These are phyloP conservation scores for Masnerella sp. DNA, from an alignment of 2,888 invertebrate species.

Conservation along the genomic window DNA sequence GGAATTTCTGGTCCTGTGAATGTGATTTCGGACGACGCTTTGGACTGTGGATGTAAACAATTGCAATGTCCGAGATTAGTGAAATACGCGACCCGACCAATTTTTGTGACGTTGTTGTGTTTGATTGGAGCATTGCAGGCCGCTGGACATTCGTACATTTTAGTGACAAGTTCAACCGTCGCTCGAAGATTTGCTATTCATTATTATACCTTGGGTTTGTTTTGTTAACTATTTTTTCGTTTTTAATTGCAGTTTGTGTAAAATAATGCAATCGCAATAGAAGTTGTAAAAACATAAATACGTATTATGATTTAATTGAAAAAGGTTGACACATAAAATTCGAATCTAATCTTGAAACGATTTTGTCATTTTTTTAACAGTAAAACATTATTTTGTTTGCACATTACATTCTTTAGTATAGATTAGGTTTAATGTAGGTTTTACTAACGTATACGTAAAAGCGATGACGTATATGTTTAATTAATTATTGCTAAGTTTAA, in stretches of 20 bases:
- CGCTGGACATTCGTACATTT: constrained; percentile 70
- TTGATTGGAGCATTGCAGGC: constrained; percentile 72
- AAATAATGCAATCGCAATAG: background rate
- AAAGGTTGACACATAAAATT: too few species aligned
- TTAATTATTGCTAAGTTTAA: too few species aligned
- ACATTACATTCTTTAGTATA: background rate
- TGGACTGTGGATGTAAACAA: constrained; percentile 74
- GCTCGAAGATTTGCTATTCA: constrained; percentile 72
- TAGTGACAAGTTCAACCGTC: constrained; percentile 69
- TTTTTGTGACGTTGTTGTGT: constrained; percentile 70
- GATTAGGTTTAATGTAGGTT: too few species aligned
- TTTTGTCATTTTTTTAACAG: constrained; percentile 14
- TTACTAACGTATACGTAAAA: too few species aligned
- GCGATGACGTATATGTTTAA: too few species aligned
- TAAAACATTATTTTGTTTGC: constrained; percentile 4
- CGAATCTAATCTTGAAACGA: constrained; percentile 23
- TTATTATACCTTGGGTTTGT: constrained; percentile 70
- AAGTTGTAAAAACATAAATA: too few species aligned
- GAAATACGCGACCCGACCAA: constrained; percentile 72
- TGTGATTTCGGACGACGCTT: constrained; percentile 71
- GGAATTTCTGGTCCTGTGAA: constrained; percentile 73
- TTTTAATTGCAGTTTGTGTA: too few species aligned
- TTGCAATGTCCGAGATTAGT: constrained; percentile 71
- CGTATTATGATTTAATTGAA: too few species aligned
- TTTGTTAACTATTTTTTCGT: background rate